phyloP scores from a whole-genome alignment of 2,113 vertebrate species.

The Psammodynastes pulverulentus region DNA sequence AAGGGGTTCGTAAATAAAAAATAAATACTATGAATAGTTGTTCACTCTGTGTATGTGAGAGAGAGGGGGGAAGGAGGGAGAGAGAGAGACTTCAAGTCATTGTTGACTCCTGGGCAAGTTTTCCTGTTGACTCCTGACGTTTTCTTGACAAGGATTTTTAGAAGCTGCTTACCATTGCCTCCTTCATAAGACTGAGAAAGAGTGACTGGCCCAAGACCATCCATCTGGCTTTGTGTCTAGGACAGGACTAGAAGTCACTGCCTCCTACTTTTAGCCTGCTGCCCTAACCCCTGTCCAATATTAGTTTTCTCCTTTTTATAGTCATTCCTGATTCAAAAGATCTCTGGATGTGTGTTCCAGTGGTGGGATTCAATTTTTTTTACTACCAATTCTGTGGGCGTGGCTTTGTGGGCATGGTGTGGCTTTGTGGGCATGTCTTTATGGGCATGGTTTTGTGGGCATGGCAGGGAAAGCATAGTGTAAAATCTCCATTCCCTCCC shows the following conservation, averaged over 20 bases:
- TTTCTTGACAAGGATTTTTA: background rate
- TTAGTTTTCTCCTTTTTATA: background rate
- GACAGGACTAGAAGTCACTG: background rate
- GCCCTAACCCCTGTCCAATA: background rate
- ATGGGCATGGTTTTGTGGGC: no score
- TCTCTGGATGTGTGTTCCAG: background rate
- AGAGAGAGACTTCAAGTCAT: background rate
- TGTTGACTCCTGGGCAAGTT: background rate
- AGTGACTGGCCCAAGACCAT: background rate
- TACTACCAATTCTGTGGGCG: no score
- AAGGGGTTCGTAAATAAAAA: background rate
- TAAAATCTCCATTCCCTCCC: no score
- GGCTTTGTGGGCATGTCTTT: no score
- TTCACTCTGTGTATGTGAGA: background rate
- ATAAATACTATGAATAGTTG: background rate
- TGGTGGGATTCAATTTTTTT: no score
- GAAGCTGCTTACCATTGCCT: background rate
- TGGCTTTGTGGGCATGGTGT: no score
- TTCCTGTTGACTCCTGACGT: background rate
- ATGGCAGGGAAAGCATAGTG: no score
- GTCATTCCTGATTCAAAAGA: background rate
- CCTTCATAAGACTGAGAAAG: background rate
- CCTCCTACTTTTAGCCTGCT: background rate
- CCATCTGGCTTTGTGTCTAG: background rate
- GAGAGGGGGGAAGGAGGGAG: background rate